Evolutionary conservation across 2,888 invertebrate genomes (phyloP).

Genomic region (Seladonia tumulorum): DNA sequence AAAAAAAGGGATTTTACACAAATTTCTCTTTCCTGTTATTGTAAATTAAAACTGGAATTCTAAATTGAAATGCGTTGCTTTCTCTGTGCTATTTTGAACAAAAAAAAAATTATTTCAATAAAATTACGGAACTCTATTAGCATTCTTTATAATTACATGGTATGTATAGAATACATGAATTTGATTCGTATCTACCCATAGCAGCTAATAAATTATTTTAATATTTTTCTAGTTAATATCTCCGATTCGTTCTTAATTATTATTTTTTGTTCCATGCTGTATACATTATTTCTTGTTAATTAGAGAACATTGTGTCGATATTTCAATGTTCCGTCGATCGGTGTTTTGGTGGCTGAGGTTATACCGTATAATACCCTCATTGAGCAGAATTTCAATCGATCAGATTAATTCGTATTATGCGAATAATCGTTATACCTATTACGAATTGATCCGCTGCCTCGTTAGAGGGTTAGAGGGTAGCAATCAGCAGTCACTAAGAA

Average conservation of each 20-base stretch:
- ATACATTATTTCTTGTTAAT: background rate
- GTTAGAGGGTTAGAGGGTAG: background rate
- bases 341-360: background rate
- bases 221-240: background rate
- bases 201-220: no score
- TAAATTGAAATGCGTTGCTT: no score
- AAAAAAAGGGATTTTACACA: no score
- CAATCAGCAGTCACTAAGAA: background rate
- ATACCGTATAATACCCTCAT: background rate
- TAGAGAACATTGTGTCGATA: background rate
- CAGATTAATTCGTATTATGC: constrained; percentile 4
- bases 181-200: no score
- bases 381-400: background rate
- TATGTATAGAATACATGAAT: no score
- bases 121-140: background rate
- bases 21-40: no score
- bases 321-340: background rate
- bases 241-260: background rate
- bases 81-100: no score
- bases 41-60: no score
- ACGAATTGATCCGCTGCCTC: background rate
- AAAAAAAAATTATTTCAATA: no score
- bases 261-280: background rate
- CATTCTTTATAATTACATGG: no score
- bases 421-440: background rate